Evolutionary conservation across 2,797 vertebrate genomes (phyloP).

Genomic region (Oreonectes daqikongensis): DNA sequence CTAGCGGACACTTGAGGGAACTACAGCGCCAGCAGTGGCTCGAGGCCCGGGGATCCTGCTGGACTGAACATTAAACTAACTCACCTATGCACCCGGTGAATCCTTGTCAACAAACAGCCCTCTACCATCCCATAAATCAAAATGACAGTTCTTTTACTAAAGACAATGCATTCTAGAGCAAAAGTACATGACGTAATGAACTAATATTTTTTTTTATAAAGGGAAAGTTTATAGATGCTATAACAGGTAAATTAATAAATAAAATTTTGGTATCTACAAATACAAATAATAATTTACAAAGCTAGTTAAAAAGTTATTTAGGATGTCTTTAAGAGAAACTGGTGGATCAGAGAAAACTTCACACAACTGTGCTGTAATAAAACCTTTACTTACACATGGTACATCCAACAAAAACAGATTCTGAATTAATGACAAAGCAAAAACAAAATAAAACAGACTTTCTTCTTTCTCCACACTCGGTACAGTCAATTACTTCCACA

Average conservation of each 20-base stretch:
- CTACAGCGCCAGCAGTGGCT: slow-evolving; percentile 59
- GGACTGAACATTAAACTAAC: slow-evolving; percentile 67
- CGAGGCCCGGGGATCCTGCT: slow-evolving; percentile 78
- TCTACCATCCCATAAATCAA: background rate
- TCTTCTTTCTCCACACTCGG: slow-evolving; percentile 68
- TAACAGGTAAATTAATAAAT: too few relatives aligned
- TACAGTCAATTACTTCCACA: slow-evolving; percentile 68
- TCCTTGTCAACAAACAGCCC: background rate
- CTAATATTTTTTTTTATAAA: too few relatives aligned
- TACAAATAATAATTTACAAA: too few relatives aligned
- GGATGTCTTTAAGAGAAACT: background rate
- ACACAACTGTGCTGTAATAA: slow-evolving; percentile 71
- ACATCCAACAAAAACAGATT: slow-evolving; percentile 80
- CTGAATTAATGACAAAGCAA: slow-evolving; percentile 74
- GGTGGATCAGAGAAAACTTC: slow-evolving; percentile 29
- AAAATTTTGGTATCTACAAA: too few relatives aligned
- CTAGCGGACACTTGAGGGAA: slow-evolving; percentile 62
- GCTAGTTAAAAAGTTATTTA: too few relatives aligned
- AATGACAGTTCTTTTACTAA: background rate
- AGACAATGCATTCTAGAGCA: background rate
- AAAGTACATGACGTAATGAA: too few relatives aligned
- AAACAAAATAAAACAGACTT: slow-evolving; percentile 57
- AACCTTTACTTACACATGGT: slow-evolving; percentile 79
- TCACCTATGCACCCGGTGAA: background rate
- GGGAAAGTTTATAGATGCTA: too few relatives aligned